phyloP scores from a whole-genome alignment of 1,140 invertebrate species.

The Oryzaephilus surinamensis region DNA sequence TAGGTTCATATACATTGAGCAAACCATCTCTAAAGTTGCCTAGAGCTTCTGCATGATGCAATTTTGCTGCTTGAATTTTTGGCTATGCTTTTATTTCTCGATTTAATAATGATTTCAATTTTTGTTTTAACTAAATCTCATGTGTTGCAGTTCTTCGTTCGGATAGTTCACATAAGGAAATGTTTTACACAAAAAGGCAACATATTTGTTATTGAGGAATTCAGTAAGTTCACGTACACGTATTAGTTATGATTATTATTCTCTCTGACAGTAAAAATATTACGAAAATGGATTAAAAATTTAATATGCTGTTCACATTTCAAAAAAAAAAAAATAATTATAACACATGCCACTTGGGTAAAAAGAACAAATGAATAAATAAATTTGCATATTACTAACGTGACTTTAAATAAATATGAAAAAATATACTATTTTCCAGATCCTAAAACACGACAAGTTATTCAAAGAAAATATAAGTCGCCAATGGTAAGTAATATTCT shows the following conservation, averaged over 20 bases:
- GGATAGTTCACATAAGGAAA: conserved; percentile 97
- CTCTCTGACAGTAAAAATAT: not conserved
- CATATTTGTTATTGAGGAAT: conserved; percentile 98
- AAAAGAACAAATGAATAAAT: too few species aligned
- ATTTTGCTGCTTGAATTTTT: conserved; percentile 11
- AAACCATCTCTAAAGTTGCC: conserved; percentile 42
- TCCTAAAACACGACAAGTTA: conserved; percentile 93
- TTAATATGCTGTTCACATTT: too few species aligned
- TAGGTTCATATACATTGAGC: conserved; percentile 29
- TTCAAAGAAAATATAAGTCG: conserved; percentile 95
- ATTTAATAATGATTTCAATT: not conserved
- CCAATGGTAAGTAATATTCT: conserved; percentile 98
- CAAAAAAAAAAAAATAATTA: too few species aligned
- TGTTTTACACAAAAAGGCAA: conserved; percentile 98
- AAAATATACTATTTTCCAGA: conserved; percentile 55
- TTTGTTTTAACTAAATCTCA: conserved; percentile 5
- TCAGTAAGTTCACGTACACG: conserved; percentile 65
- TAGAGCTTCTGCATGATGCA: conserved; percentile 33
- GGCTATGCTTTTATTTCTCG: conserved; percentile 9
- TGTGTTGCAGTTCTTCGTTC: conserved; percentile 94
- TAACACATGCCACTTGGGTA: too few species aligned
- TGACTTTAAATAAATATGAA: too few species aligned
- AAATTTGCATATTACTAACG: too few species aligned
- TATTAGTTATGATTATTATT: not conserved
- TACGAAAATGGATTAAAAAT: too few species aligned